A percentile compares a stretch with the other conserved stretches of the same genome.
Evolutionary conservation across 1,140 invertebrate genomes (phyloP).

Genomic region (Meloidogyne hapla): DNA sequence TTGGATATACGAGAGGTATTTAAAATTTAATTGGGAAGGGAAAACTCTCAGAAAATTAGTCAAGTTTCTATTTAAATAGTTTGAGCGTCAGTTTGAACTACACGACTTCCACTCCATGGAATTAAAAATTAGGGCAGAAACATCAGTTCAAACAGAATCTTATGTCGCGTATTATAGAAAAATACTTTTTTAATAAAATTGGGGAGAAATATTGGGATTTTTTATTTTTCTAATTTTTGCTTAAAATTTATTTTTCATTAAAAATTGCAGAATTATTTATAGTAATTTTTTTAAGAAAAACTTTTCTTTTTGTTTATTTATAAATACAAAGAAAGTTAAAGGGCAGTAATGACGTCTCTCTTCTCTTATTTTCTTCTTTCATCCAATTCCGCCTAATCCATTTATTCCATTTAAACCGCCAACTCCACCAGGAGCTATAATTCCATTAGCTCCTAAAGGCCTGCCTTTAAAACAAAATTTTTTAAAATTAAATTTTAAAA

Average conservation of each 20-base stretch:
- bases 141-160: conserved; percentile 55
- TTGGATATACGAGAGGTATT: conserved; percentile 59
- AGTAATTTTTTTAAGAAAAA: not conserved
- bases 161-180: conserved; percentile 58
- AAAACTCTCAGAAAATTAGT: too few species aligned
- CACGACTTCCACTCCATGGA: conserved; percentile 57
- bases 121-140: conserved; percentile 59
- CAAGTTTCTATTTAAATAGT: conserved; percentile 38
- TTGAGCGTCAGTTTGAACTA: conserved; percentile 60
- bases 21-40: too few species aligned
- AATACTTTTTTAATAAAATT: conserved; percentile 42
- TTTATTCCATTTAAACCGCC: conserved; percentile 14
- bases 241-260: too few species aligned
- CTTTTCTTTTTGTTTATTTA: not conserved
- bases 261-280: not conserved
- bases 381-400: not conserved
- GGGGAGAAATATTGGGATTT: too few species aligned
- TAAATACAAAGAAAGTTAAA: not conserved
- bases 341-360: not conserved
- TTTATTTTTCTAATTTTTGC: too few species aligned
- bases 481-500: not conserved
- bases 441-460: not conserved
- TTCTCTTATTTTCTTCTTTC: not conserved
- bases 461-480: not conserved
- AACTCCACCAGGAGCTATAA: conserved; percentile 1